A percentile compares a stretch with the other conserved stretches of the same genome.
These are phyloP conservation scores for Diorhabda sublineata DNA, from an alignment of 1,140 invertebrate genomes.

Conservation along the genomic window DNA sequence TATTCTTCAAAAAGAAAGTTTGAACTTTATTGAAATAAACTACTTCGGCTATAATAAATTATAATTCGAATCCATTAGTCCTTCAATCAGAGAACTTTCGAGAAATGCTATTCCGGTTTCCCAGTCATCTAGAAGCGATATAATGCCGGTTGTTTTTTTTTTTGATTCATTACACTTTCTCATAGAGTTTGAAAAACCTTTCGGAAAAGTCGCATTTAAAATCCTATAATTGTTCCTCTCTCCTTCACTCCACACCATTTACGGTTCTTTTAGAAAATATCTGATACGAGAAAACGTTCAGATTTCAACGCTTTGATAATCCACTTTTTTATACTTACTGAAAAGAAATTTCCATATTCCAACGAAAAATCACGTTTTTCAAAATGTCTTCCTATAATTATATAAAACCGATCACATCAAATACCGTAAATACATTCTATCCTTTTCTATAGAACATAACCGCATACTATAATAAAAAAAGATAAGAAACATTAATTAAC, in stretches of 20 bases:
- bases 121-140: neutral
- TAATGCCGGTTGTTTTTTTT: neutral
- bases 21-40: neutral
- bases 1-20: too few relatives aligned
- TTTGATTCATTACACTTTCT: neutral
- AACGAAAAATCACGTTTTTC: too few relatives aligned
- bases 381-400: too few relatives aligned
- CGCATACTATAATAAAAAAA: too few relatives aligned
- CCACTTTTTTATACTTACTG: too few relatives aligned
- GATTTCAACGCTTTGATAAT: too few relatives aligned
- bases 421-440: too few relatives aligned
- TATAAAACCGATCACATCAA: too few relatives aligned
- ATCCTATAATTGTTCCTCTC: neutral
- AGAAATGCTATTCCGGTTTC: neutral
- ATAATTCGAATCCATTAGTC: slow-evolving; percentile 1
- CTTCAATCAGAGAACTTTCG: neutral
- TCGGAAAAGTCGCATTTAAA: neutral
- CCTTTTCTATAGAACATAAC: too few relatives aligned
- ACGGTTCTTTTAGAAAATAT: neutral
- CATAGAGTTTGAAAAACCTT: neutral
- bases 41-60: neutral
- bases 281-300: neutral
- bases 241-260: neutral
- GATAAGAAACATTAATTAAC: too few relatives aligned
- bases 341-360: too few relatives aligned